Conservation (phyloP, 2,113 vertebrate genomes). For the Seriola rivoliana region DNA sequence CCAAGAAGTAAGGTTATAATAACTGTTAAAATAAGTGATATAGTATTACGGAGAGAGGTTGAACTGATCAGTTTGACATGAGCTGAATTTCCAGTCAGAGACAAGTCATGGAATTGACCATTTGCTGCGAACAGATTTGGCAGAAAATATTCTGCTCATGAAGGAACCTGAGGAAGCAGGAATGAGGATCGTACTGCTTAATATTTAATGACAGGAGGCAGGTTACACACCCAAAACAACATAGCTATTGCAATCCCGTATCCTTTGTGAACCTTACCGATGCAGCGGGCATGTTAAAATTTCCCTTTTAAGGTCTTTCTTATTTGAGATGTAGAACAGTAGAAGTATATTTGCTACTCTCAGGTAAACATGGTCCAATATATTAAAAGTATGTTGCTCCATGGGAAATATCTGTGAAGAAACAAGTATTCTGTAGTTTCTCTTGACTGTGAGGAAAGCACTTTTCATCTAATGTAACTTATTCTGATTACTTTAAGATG, state of each 20-base stretch:
- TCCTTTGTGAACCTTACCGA: slow-evolving; percentile 2
- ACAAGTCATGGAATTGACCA: not conserved
- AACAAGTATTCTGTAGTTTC: not conserved
- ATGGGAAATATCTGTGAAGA: not conserved
- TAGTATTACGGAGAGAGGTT: not conserved
- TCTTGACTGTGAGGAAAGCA: not conserved
- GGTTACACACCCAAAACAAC: slow-evolving; percentile 23
- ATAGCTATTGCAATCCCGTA: not conserved
- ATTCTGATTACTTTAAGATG: too few relatives aligned
- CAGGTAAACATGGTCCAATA: not conserved
- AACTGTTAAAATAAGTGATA: not conserved
- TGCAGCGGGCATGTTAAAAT: not conserved
- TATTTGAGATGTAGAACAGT: not conserved
- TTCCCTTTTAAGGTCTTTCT: not conserved
- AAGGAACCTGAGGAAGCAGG: not conserved
- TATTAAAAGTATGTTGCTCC: not conserved
- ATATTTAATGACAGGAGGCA: slow-evolving; percentile 52
- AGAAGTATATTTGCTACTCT: not conserved
- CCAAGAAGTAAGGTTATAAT: not conserved
- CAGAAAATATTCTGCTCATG: slow-evolving; percentile 25
- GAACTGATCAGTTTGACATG: not conserved
- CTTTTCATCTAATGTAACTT: not conserved
- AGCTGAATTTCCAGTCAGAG: slow-evolving; percentile 8
- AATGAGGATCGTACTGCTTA: slow-evolving; percentile 37
- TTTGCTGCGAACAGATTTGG: slow-evolving; percentile 16